phyloP scores from a whole-genome alignment of 1,140 invertebrate species.

The Doryteuthis pealeii region DNA sequence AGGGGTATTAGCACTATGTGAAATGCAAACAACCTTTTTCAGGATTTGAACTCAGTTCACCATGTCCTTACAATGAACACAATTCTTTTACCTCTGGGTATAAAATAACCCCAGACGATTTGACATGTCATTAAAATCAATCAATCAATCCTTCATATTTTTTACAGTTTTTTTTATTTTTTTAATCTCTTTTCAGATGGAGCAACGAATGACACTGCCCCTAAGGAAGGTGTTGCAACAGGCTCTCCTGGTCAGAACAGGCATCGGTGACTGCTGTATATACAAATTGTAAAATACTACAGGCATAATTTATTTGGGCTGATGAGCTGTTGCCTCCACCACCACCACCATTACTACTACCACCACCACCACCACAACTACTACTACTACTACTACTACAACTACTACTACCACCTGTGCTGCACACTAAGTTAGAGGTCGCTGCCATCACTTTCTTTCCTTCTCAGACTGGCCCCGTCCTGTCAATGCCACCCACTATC shows the following conservation, averaged over 20 bases:
- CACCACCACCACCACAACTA: background rate
- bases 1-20: too few relatives aligned
- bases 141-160: too few relatives aligned
- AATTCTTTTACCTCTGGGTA: too few relatives aligned
- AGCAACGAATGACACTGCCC: constrained; percentile 33
- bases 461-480: background rate
- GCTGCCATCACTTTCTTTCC: background rate
- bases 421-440: constrained; percentile 3
- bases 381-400: constrained; percentile 1
- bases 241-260: constrained; percentile 31
- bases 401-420: background rate
- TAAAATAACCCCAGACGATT: too few relatives aligned
- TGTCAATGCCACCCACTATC: background rate
- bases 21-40: too few relatives aligned
- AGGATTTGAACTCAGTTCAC: too few relatives aligned
- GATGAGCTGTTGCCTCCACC: constrained; percentile 8
- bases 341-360: background rate
- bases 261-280: constrained; percentile 31
- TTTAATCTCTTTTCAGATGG: constrained; percentile 14
- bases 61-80: too few relatives aligned
- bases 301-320: constrained; percentile 11
- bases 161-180: background rate
- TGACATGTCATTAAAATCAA: too few relatives aligned
- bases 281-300: background rate
- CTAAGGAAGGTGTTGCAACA: constrained; percentile 32